Base-by-base conservation (phyloP, 2,888 invertebrate genomes). In the Tortrix viridana region DNA sequence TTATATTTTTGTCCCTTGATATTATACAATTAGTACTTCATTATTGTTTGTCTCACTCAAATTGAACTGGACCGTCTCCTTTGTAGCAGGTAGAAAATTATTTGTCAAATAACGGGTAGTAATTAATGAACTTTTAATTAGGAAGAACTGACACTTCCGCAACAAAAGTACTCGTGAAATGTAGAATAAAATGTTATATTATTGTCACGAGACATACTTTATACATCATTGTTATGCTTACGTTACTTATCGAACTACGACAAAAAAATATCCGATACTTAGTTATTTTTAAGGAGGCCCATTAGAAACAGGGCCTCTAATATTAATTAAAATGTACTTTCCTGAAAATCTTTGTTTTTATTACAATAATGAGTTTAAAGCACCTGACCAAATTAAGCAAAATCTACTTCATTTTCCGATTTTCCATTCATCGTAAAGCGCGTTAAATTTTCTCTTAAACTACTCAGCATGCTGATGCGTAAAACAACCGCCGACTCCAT, bases 391-490 rank as follows among this genome's bases (percentile, higher is more conserved):
- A 26, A 26, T 26, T 9, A 26, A 26, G 9, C 0, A 26, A 26
- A 3, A 26, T 3, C 7, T 2, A 50, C 19, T 22, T 18, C 18
- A 22, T 41, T 23, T 55, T 19, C 22, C 14, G 5, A 37, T 50
- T 52, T 62, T 38, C 19, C 38, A 57, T 41, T 19, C 22, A 50
- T 50, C 38, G 32, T 7, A 57, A 50, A 38, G 50, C 56, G 62
- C 50, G 47, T 56, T 62, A 52, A 57, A 56, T 62, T 50, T 56
- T 56, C 62, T 57, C 38, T 62, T 62, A 50, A 50, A 56, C 56
- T 50, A 62, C 62, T 62, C 56, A 38, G 50, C 37, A 52, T 52
- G 50, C 44, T 52, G 62, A 57, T 62, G 56, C 46, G 46, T 44
- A 46, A 62, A 57, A 57, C 56, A 57, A 62, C 57, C 46, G 62